A percentile compares a stretch with the other conserved stretches of the same genome.
Conservation (phyloP, 2,113 vertebrate species). For the Ophiodon elongatus region DNA sequence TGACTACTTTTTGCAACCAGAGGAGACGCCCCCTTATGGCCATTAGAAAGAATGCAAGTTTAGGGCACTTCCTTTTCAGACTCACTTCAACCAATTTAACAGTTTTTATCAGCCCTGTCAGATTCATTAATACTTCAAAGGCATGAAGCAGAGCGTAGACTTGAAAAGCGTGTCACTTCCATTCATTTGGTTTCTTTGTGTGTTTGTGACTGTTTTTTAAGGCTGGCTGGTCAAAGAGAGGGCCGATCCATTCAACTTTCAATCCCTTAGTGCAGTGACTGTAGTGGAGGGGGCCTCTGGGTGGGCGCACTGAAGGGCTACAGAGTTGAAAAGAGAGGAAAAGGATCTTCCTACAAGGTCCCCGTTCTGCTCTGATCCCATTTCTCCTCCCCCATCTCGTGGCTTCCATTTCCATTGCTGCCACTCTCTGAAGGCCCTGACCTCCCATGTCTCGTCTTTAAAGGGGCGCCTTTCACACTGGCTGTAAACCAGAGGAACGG, state of each 20-base stretch:
- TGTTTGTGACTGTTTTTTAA: constrained; percentile 49
- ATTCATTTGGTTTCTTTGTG: constrained; percentile 57
- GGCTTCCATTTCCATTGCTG: constrained; percentile 48
- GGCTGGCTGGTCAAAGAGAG: constrained; percentile 66
- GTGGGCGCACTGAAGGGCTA: constrained; percentile 15
- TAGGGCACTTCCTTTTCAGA: neutral
- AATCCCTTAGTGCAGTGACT: constrained; percentile 15
- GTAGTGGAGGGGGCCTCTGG: constrained; percentile 37
- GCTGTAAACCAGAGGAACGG: constrained; percentile 48
- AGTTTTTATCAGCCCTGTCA: constrained; percentile 40
- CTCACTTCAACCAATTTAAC: constrained; percentile 1
- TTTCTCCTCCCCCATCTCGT: constrained; percentile 24
- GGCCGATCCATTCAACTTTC: constrained; percentile 53
- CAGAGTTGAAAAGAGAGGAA: constrained; percentile 56
- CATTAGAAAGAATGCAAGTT: neutral
- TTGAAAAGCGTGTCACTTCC: constrained; percentile 52
- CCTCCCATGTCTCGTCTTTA: constrained; percentile 63
- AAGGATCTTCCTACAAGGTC: constrained; percentile 55
- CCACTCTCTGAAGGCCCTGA: constrained; percentile 58
- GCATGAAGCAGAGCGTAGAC: constrained; percentile 28
- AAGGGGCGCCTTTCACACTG: constrained; percentile 48
- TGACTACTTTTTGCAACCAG: neutral
- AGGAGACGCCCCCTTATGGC: neutral
- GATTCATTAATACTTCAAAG: constrained; percentile 65
- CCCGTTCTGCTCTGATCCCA: constrained; percentile 38